A percentile compares a stretch with the other conserved stretches of the same genome.
Evolutionary conservation across 2,113 vertebrate species (phyloP).

Genomic region (Hyperopisus bebe): DNA sequence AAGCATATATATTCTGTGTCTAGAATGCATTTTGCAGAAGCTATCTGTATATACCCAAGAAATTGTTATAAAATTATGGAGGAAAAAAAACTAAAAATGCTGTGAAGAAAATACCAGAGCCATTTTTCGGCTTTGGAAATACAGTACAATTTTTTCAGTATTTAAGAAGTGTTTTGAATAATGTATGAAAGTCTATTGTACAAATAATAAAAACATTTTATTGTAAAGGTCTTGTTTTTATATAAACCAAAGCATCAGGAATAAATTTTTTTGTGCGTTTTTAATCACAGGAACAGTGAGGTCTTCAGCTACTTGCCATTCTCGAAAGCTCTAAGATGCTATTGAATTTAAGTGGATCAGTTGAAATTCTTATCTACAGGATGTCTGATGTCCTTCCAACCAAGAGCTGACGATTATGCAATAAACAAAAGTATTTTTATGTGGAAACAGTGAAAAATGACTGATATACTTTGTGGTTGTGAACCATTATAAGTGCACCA

Average conservation of each 20-base stretch:
- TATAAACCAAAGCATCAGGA: background rate
- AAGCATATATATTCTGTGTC: constrained; percentile 72
- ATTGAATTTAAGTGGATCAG: background rate
- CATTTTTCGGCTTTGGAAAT: constrained; percentile 95
- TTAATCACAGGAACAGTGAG: background rate
- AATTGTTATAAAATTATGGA: constrained; percentile 66
- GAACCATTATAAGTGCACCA: background rate
- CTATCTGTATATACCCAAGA: constrained; percentile 84
- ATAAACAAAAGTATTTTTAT: background rate
- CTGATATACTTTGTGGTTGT: background rate
- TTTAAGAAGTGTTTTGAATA: constrained; percentile 99
- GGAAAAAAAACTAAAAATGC: constrained; percentile 76
- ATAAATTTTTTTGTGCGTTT: background rate
- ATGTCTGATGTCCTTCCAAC: background rate
- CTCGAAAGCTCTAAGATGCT: background rate
- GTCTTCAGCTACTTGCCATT: background rate
- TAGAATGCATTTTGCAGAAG: constrained; percentile 85
- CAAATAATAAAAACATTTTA: constrained; percentile 95
- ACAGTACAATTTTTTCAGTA: constrained; percentile 97
- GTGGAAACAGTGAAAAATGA: background rate
- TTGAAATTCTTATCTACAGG: background rate
- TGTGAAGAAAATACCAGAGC: constrained; percentile 87
- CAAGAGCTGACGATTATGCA: background rate
- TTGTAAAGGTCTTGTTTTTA: constrained; percentile 64
- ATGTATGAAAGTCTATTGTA: constrained; percentile 97